phyloP scores from a whole-genome alignment of 2,888 invertebrate species.

The Drosophila stalkeri region DNA sequence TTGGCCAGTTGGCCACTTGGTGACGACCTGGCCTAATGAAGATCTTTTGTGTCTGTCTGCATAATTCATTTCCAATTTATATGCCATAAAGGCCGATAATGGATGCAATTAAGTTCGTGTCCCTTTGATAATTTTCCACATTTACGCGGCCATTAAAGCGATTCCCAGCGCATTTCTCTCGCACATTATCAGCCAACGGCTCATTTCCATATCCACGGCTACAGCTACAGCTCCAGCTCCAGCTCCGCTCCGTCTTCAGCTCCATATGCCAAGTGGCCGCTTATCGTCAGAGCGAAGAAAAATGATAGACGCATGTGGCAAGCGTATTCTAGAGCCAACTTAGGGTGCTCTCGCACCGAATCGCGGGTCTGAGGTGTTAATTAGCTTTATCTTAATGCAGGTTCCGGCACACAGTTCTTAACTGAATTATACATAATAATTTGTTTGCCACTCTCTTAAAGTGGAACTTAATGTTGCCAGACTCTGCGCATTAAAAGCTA shows the following conservation, averaged over 20 bases:
- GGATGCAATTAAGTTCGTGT: slow-evolving; percentile 81
- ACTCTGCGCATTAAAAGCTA: slow-evolving; percentile 46
- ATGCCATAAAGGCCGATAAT: slow-evolving; percentile 76
- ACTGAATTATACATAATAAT: slow-evolving; percentile 81
- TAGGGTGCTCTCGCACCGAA: slow-evolving; percentile 30
- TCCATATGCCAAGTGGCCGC: slow-evolving; percentile 37
- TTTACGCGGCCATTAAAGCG: slow-evolving; percentile 78
- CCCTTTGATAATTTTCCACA: slow-evolving; percentile 79
- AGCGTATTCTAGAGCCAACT: slow-evolving; percentile 9
- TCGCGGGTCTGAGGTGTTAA: slow-evolving; percentile 73
- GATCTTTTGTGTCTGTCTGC: slow-evolving; percentile 61
- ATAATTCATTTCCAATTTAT: slow-evolving; percentile 81
- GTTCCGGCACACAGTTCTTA: slow-evolving; percentile 80
- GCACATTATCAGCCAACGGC: slow-evolving; percentile 52
- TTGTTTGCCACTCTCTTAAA: slow-evolving; percentile 77
- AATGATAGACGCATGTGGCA: slow-evolving; percentile 57
- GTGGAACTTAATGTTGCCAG: slow-evolving; percentile 73
- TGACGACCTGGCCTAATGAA: slow-evolving; percentile 53
- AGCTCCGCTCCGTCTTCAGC: not conserved
- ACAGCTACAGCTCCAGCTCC: not conserved
- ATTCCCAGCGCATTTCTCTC: slow-evolving; percentile 73
- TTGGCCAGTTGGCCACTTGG: not conserved
- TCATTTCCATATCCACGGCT: slow-evolving; percentile 67
- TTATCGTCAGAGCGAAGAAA: slow-evolving; percentile 64
- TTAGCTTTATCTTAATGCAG: slow-evolving; percentile 81